phyloP scores from a whole-genome alignment of 2,888 invertebrate genomes.

The Drosophila colorata region DNA sequence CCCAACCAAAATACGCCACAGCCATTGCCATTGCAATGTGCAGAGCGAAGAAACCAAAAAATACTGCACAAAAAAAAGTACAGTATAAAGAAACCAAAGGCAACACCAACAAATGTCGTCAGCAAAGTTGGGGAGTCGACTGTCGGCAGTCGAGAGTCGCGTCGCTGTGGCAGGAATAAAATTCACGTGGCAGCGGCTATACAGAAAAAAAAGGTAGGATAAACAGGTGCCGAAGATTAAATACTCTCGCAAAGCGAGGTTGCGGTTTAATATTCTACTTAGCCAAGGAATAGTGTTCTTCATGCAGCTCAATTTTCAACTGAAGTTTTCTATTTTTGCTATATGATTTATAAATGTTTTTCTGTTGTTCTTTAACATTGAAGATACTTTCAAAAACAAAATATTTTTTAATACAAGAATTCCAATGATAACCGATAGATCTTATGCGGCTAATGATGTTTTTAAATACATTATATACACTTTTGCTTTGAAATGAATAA shows the following conservation, averaged over 20 bases:
- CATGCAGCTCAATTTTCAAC: too few species aligned
- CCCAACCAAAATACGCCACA: slow-evolving; percentile 66
- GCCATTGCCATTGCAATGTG: slow-evolving; percentile 41
- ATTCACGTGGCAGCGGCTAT: slow-evolving; percentile 58
- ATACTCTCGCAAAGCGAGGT: slow-evolving; percentile 14
- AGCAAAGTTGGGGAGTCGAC: slow-evolving; percentile 50
- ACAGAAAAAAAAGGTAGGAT: slow-evolving; percentile 25
- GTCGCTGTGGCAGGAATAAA: slow-evolving; percentile 56
- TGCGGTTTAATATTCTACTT: too few species aligned
- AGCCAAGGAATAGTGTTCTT: too few species aligned
- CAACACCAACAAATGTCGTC: slow-evolving; percentile 71
- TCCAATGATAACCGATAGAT: too few species aligned
- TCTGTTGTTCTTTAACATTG: too few species aligned
- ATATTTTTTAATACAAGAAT: too few species aligned
- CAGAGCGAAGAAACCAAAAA: slow-evolving; percentile 28
- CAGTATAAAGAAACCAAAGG: slow-evolving; percentile 30
- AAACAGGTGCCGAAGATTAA: slow-evolving; percentile 14
- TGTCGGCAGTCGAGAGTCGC: slow-evolving; percentile 29
- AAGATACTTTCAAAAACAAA: too few species aligned
- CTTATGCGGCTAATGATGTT: too few species aligned
- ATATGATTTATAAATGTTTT: too few species aligned
- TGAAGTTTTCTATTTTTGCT: too few species aligned
- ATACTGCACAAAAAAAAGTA: slow-evolving; percentile 11
- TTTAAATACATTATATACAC: too few species aligned
- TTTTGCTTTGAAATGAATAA: too few species aligned